Evolutionary conservation across 2,888 invertebrate genomes (phyloP), one percentile per base, ranked within the genome.

Genomic region (Spatulosminthurus flaviceps): DNA sequence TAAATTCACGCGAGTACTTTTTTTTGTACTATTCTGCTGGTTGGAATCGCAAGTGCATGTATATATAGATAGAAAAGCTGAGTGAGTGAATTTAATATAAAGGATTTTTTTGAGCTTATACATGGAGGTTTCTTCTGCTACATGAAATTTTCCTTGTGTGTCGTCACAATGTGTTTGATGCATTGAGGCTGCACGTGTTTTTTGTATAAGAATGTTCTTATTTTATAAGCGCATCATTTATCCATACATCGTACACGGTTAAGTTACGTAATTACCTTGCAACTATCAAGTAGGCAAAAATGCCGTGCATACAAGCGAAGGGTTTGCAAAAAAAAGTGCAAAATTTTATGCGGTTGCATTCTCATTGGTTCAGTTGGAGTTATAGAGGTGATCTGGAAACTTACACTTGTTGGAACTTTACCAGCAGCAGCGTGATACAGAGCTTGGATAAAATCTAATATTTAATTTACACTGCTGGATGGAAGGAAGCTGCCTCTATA

Each of bases 231-330:
- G n/a, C 11, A 64, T 64, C 24, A 26, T 64, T 64, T 64, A 21
- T 60, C 4, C 24, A 2, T 64, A 16, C 64, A n/a, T n/a, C n/a
- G n/a, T n/a, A 24, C 13, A 64, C 21, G 64, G 1, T 64, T 9
- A 64, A 24, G 64, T 64, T 64, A 64, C 64, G 64, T 64, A 64
- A 64, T 26, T 64, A 64, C 64, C 64, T 64, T 64, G 64, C 51
- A 51, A 51, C 34, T 34, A 9, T 7, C 34, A 7, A 9, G 16
- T 41, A 19, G 16, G 51, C 51, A 51, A 51, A 34, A 9, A 34
- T 34, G 4, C 34, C 34, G 34, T 34, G 34, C 34, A 34, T 34
- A 34, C 9, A 9, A 34, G 34, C 4, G 9, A 9, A 51, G 16
- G 5, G n/a, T 51, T 2, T 51, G 51, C 5, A 51, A 51, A 51